Conservation (phyloP, 2,888 invertebrate species). For the Mesochorus sp. region DNA sequence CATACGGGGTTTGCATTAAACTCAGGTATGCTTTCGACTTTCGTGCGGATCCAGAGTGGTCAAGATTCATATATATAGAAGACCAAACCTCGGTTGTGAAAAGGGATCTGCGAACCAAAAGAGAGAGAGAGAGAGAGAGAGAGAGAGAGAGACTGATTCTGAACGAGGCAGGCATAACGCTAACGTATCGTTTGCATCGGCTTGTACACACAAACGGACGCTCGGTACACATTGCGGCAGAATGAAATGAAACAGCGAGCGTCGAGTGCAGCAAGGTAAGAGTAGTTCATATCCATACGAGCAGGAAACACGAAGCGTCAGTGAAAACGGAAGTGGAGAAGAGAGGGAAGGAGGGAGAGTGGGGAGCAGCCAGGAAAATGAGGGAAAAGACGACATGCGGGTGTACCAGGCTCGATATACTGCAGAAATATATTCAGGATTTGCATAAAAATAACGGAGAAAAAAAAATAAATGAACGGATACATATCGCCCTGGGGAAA, state of each 20-base stretch:
- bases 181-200: slow-evolving; percentile 44
- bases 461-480: not conserved
- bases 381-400: not conserved
- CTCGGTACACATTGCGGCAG: slow-evolving; percentile 10
- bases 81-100: not conserved
- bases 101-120: not conserved
- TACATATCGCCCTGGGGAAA: not conserved
- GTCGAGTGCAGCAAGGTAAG: not conserved
- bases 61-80: slow-evolving; percentile 6
- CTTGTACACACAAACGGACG: slow-evolving; percentile 32
- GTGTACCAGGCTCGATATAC: not conserved
- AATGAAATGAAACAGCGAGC: slow-evolving; percentile 31
- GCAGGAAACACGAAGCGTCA: too few relatives aligned
- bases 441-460: slow-evolving; percentile 4
- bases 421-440: not conserved
- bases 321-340: not conserved
- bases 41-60: not conserved
- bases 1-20: slow-evolving; percentile 15
- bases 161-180: slow-evolving; percentile 18
- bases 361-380: slow-evolving; percentile 9
- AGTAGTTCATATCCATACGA: slow-evolving; percentile 15
- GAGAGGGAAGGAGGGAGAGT: not conserved
- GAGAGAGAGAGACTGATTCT: not conserved
- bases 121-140: not conserved
- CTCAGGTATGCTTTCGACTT: slow-evolving; percentile 15